Percentiles rank a stretch among this genome's conserved stretches.
Conservation (phyloP, 1,140 invertebrate genomes). For the Liolophura sinensis region DNA sequence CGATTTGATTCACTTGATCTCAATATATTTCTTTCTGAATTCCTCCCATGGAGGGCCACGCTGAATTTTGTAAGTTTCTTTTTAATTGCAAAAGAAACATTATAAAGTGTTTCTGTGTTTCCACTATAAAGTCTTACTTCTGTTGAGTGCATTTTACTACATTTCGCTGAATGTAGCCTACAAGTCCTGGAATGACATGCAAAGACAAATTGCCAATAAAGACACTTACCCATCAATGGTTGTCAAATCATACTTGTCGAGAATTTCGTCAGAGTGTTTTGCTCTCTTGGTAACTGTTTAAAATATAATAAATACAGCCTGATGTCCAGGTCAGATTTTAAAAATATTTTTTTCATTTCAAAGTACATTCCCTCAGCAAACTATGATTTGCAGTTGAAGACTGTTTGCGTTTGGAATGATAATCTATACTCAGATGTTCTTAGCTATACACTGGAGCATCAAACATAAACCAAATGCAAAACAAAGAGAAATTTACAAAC, state of each 20-base stretch:
- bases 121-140: background rate
- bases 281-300: slow-evolving; percentile 28
- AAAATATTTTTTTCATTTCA: background rate
- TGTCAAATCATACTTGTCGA: slow-evolving; percentile 24
- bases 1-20: no score
- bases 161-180: no score
- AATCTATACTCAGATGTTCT: background rate
- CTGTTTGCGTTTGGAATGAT: background rate
- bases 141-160: no score
- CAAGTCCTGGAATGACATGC: no score
- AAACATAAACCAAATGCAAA: background rate
- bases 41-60: no score
- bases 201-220: background rate
- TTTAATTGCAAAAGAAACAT: slow-evolving; percentile 1
- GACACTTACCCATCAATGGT: slow-evolving; percentile 28
- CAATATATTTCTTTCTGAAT: no score
- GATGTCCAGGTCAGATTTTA: background rate
- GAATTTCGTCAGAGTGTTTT: slow-evolving; percentile 28
- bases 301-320: slow-evolving; percentile 4
- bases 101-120: background rate
- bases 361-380: background rate
- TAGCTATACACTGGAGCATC: background rate
- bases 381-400: background rate
- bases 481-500: background rate
- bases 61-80: no score